phyloP scores from a whole-genome alignment of 2,113 vertebrate species.

The Bungarus multicinctus region DNA sequence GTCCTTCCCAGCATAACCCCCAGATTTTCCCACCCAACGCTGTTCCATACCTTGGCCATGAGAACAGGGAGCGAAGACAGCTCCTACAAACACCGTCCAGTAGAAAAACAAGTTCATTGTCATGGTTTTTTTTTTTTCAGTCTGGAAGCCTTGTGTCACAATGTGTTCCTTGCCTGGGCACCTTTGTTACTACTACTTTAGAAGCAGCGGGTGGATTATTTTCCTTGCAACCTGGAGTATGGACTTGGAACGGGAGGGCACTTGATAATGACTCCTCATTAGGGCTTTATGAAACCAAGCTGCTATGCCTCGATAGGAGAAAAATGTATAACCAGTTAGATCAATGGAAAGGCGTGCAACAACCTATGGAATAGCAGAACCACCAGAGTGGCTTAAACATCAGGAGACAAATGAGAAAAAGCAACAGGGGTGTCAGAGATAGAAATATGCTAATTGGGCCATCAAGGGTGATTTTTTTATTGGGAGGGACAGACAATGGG shows the following conservation, averaged over 20 bases:
- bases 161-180: neutral
- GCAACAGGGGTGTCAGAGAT: neutral
- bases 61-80: neutral
- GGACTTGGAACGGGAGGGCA: constrained; percentile 4
- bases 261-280: neutral
- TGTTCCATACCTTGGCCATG: constrained; percentile 2
- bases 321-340: neutral
- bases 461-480: neutral
- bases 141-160: neutral
- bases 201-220: neutral
- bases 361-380: neutral
- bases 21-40: neutral
- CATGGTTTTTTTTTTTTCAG: too few relatives aligned
- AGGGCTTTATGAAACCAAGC: neutral
- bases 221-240: neutral
- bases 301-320: neutral
- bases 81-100: neutral
- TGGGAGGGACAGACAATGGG: neutral
- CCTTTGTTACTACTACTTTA: neutral
- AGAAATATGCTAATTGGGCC: neutral
- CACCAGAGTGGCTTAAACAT: neutral
- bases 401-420: neutral
- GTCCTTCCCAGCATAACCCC: neutral
- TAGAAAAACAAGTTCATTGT: neutral
- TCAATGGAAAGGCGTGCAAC: neutral